Conservation (phyloP, 2,113 vertebrate species). For the Sapayoa aenigma region DNA sequence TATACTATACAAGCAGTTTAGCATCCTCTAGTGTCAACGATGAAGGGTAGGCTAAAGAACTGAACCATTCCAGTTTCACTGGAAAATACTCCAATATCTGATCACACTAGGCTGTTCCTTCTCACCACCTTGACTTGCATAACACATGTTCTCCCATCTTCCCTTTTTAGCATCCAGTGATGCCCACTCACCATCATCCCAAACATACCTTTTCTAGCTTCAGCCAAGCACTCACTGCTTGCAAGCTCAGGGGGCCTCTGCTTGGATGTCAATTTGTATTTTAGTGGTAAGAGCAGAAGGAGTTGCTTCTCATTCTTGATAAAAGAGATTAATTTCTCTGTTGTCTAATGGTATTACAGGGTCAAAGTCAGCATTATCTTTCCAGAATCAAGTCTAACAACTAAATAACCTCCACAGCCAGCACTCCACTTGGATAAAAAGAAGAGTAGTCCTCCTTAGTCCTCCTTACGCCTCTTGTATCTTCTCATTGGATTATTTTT, state of each 20-base stretch:
- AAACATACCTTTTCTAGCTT: not conserved
- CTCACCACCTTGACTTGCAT: not conserved
- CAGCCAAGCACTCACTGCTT: not conserved
- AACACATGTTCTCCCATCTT: not conserved
- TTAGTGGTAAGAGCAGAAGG: not conserved
- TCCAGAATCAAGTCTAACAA: not conserved
- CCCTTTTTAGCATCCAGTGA: not conserved
- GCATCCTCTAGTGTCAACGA: not conserved
- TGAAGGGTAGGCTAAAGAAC: not conserved
- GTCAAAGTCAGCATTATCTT: not conserved
- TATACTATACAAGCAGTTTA: not conserved
- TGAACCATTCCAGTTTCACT: not conserved
- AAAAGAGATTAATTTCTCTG: not conserved
- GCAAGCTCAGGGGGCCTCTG: not conserved
- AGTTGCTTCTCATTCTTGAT: not conserved
- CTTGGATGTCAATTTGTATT: not conserved
- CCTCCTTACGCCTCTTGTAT: not conserved
- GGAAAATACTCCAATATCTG: not conserved
- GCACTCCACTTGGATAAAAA: not conserved
- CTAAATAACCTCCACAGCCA: not conserved
- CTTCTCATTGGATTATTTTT: not conserved
- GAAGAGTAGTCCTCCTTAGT: not conserved
- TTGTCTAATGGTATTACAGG: not conserved
- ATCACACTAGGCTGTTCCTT: not conserved
- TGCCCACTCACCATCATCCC: too few species aligned